Base-by-base conservation (phyloP, 2,797 vertebrate genomes). In the Pseudocheirus occidentalis region DNA sequence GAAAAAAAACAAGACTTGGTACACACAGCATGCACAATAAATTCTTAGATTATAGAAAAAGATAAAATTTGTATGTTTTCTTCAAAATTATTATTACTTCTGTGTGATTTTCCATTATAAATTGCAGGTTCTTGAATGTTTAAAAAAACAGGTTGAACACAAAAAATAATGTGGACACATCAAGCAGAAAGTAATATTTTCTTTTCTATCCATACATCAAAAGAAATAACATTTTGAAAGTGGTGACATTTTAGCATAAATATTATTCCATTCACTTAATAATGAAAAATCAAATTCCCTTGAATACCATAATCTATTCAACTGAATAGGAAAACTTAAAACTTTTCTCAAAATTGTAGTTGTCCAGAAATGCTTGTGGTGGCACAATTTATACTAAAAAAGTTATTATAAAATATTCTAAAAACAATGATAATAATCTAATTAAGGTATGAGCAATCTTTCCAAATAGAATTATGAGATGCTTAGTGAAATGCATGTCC, bases 1-100 rank as follows among this genome's bases (percentile, higher is more conserved):
- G 98, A 98, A 91, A 52, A 90, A 34, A 53, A 53, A 53, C 4
- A 28, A 24, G 95, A 55, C 94, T 95, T 5, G 18, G 90, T 92
- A 97, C 93, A 40, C 96, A 81, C 93, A 94, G 24, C 97, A 93
- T 92, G 92, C 91, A 62, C 95, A 98, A 98, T 98, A 97, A 95
- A 96, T 96, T 96, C 97, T 97, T 97, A 97, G 95, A 92, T 91
- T 94, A 53, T 92, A 96, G 94, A 97, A 97, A 57, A 81, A 90
- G 87, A 92, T 58, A 27, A 95, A 96, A 97, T 94, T 95, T 95
- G 90, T 94, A 96, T 90, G 90, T 50, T 96, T 97, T 96, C 95
- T 97, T 97, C 97, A 94, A 97, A 98, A 97, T 0, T 50, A 90
- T 92, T 96, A 55, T 91, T 97, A 95, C 94, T 95, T 94, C 93